Evolutionary conservation across 2,888 invertebrate species (phyloP), one percentile per base, ranked within the genome.

Genomic region (Tinea semifulvella): DNA sequence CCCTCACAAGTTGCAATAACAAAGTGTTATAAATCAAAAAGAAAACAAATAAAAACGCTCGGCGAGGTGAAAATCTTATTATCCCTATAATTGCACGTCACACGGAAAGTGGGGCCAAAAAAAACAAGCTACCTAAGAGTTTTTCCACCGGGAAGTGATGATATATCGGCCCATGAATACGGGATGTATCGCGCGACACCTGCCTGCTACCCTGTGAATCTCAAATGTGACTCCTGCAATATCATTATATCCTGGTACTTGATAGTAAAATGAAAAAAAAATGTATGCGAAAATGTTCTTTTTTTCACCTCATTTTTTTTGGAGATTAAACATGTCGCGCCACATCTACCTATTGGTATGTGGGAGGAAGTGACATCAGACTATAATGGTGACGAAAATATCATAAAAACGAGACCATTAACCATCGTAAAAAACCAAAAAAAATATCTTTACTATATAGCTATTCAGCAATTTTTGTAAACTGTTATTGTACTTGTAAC

Each of bases 31-130:
- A 79, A 77, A 79, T 79, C 79, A 79, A 68, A 44, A 63, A 60
- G 60, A 57, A 65, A 66, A 74, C 72, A 75, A 76, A 76, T 77
- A 79, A 77, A 75, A 77, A 65, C 65, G 68, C 61, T 56, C 59
- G 65, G 57, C 64, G 70, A 73, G 73, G 69, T 74, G 77, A 75
- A 75, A 77, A 73, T 70, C 73, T 79, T 80, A 79, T 80, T 80
- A 80, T 79, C 77, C 77, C 75, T 80, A 74, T 80, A 80, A 80
- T 80, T 80, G 80, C 75, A 79, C 74, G 79, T 80, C 80, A 79
- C 68, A 25, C 40, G 68, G 60, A 66, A 66, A 61, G 60, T 57
- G 56, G 57, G 56, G 57, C 57, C 62, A 56, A 40, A 40, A 40
- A 40, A 40, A 2, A 13, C 13, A 11, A 13, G 14, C 18, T 22